Percentiles rank a stretch among this genome's conserved stretches.
phyloP scores from a whole-genome alignment of 2,888 invertebrate genomes.

The Protophormia terraenovae region DNA sequence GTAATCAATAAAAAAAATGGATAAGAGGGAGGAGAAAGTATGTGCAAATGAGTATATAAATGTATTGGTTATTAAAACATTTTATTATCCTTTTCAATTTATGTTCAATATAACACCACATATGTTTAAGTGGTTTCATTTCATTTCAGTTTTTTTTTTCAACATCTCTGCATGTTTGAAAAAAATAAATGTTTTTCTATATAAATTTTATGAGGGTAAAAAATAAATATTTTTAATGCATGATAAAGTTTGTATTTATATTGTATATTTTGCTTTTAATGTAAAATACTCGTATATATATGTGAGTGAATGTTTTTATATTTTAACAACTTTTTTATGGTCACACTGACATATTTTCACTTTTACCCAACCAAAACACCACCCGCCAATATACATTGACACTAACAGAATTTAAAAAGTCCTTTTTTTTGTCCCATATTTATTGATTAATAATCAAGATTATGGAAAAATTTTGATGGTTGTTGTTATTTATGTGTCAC shows the following conservation, averaged over 20 bases:
- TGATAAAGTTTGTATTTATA: neutral
- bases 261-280: constrained; percentile 14
- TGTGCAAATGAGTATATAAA: neutral
- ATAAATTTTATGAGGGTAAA: constrained; percentile 30
- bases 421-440: constrained; percentile 8
- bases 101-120: constrained; percentile 52
- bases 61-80: constrained; percentile 37
- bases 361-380: constrained; percentile 2
- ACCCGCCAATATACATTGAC: neutral
- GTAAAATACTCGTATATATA: constrained; percentile 13
- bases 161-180: constrained; percentile 8
- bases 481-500: constrained; percentile 34
- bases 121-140: constrained; percentile 57
- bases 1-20: neutral
- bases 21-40: neutral
- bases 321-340: constrained; percentile 49
- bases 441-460: constrained; percentile 55
- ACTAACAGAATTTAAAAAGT: neutral
- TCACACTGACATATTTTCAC: constrained; percentile 49
- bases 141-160: neutral
- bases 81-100: constrained; percentile 63
- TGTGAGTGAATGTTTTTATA: neutral
- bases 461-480: constrained; percentile 21
- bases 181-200: neutral
- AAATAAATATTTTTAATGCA: constrained; percentile 42